A percentile compares a stretch with the other conserved stretches of the same genome.
These are phyloP conservation scores for Mastacembelus armatus DNA, from an alignment of 2,797 vertebrate genomes.

Conservation along the genomic window DNA sequence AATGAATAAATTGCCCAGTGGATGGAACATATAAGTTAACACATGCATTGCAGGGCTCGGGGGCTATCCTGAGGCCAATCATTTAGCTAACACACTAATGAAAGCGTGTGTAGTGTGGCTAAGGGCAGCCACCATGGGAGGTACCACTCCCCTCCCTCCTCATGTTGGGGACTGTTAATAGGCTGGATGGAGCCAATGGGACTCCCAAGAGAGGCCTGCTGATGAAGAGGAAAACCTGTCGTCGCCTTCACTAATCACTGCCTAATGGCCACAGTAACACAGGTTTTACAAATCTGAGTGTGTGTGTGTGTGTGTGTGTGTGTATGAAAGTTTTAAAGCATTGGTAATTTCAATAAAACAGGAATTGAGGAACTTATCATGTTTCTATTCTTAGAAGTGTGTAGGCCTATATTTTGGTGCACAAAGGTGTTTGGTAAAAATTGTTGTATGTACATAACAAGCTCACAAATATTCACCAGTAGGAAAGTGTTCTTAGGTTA, in stretches of 20 bases:
- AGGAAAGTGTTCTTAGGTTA: background rate
- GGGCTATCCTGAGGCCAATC: conserved; percentile 86
- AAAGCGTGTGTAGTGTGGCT: conserved; percentile 82
- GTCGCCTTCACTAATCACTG: conserved; percentile 79
- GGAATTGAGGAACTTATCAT: background rate
- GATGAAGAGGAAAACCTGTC: conserved; percentile 84
- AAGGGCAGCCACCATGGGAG: conserved; percentile 84
- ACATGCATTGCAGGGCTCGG: conserved; percentile 76
- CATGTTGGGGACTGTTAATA: conserved; percentile 81
- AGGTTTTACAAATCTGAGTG: conserved; percentile 69
- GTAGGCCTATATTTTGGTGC: background rate
- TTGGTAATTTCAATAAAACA: conserved; percentile 1
- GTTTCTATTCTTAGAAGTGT: conserved; percentile 2
- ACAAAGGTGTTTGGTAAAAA: background rate
- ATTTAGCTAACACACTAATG: conserved; percentile 86
- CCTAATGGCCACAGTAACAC: conserved; percentile 78
- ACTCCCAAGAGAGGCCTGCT: conserved; percentile 80
- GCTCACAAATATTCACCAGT: background rate
- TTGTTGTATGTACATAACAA: background rate
- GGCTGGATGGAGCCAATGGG: conserved; percentile 79
- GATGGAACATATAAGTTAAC: conserved; percentile 73
- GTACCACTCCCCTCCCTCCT: conserved; percentile 74
- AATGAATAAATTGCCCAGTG: conserved; percentile 79
- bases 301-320: conserved; percentile 22
- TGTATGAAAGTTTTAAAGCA: conserved; percentile 17